phyloP scores from a whole-genome alignment of 1,140 invertebrate genomes.

The Cydia amplana region DNA sequence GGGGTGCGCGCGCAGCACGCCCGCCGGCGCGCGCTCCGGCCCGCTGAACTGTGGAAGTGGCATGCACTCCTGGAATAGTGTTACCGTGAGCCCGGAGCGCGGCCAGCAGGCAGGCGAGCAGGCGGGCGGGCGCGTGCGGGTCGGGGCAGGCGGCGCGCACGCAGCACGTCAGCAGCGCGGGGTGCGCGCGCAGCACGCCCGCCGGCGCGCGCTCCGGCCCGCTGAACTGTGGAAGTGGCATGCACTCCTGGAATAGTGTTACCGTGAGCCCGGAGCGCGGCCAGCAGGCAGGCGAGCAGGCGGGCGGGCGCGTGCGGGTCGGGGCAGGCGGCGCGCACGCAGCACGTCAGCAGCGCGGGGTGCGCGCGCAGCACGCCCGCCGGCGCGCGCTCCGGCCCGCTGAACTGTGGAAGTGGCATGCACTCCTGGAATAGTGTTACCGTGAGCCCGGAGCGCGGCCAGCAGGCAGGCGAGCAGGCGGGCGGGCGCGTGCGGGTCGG shows the following conservation, averaged over 20 bases:
- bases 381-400: not conserved
- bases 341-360: slow-evolving; percentile 88
- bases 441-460: slow-evolving; percentile 92
- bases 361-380: slow-evolving; percentile 68
- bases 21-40: slow-evolving; percentile 62
- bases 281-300: slow-evolving; percentile 92
- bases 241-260: no score
- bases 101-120: slow-evolving; percentile 93
- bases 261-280: slow-evolving; percentile 92
- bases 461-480: slow-evolving; percentile 92
- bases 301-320: slow-evolving; percentile 91
- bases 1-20: no score
- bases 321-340: slow-evolving; percentile 70
- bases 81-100: slow-evolving; percentile 92
- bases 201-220: slow-evolving; percentile 62
- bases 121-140: slow-evolving; percentile 88
- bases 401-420: no score
- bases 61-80: no score
- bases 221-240: slow-evolving; percentile 32
- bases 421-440: no score
- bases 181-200: no score
- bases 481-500: slow-evolving; percentile 91
- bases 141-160: slow-evolving; percentile 80
- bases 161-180: slow-evolving; percentile 84
- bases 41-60: slow-evolving; percentile 31